These are phyloP conservation scores for Malaclemys terrapin DNA, from an alignment of 2,113 vertebrate genomes.

Conservation along the genomic window DNA sequence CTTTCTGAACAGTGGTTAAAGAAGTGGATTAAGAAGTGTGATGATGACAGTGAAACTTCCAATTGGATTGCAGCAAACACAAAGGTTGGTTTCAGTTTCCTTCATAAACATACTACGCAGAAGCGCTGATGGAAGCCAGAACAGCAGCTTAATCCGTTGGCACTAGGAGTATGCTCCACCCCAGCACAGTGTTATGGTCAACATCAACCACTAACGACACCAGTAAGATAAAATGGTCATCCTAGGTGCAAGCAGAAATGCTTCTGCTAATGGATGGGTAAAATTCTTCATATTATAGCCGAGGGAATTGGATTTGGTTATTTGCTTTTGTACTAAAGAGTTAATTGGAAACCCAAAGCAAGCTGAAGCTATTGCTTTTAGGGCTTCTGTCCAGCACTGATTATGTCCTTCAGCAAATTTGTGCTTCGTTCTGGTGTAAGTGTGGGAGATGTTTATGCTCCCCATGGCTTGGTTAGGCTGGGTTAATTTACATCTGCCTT, in stretches of 20 bases:
- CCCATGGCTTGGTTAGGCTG: constrained; percentile 25
- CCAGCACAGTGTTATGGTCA: neutral
- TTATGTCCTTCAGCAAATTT: constrained; percentile 11
- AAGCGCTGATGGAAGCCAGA: neutral
- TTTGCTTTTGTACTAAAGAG: neutral
- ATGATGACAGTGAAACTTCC: constrained; percentile 99
- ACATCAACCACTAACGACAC: neutral
- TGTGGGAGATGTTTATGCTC: neutral
- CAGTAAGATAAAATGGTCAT: neutral
- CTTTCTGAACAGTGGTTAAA: constrained; percentile 91
- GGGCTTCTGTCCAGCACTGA: neutral
- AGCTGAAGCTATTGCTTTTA: neutral
- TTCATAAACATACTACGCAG: accelerated
- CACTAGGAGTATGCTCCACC: neutral
- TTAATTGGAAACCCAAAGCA: neutral
- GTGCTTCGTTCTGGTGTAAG: neutral
- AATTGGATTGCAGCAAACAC: constrained; percentile 99
- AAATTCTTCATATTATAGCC: neutral
- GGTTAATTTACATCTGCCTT: constrained; percentile 51
- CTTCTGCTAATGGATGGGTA: neutral
- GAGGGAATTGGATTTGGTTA: neutral
- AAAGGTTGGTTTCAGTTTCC: constrained; percentile 85
- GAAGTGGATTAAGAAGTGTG: constrained; percentile 99
- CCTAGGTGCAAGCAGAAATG: neutral
- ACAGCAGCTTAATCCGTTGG: neutral